Evolutionary conservation across 2,797 vertebrate genomes (phyloP).

Genomic region (Crenichthys baileyi): DNA sequence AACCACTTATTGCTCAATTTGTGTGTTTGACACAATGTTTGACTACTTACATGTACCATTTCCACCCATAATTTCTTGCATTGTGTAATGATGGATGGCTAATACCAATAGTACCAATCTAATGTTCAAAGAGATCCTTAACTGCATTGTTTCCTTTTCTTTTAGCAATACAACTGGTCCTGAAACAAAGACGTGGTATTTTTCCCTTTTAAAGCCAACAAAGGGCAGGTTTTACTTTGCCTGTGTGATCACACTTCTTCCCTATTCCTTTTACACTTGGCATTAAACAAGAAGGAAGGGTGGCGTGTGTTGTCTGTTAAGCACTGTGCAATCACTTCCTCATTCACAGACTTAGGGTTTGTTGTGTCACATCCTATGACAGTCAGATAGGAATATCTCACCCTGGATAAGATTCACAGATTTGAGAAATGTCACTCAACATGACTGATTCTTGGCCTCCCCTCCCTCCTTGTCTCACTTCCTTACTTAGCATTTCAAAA

Average conservation of each 20-base stretch:
- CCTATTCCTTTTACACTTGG: constrained; percentile 59
- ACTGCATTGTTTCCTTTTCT: constrained; percentile 39
- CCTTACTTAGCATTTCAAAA: constrained; percentile 90
- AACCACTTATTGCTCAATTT: constrained; percentile 61
- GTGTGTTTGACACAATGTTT: constrained; percentile 66
- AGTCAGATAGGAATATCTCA: constrained; percentile 92
- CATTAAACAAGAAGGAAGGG: constrained; percentile 81
- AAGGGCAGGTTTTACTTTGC: constrained; percentile 71
- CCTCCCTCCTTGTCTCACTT: constrained; percentile 61
- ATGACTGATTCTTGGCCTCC: constrained; percentile 84
- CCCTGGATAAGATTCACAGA: constrained; percentile 88
- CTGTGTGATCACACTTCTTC: constrained; percentile 69
- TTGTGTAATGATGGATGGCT: constrained; percentile 43
- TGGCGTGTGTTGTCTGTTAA: constrained; percentile 82
- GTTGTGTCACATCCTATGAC: constrained; percentile 87
- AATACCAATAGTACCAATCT: constrained; percentile 59
- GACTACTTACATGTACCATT: constrained; percentile 51
- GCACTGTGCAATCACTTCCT: constrained; percentile 85
- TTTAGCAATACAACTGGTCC: constrained; percentile 55
- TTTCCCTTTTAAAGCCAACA: constrained; percentile 70
- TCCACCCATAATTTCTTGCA: constrained; percentile 61
- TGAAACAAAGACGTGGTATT: constrained; percentile 66
- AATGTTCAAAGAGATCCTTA: constrained; percentile 52
- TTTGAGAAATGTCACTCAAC: constrained; percentile 91
- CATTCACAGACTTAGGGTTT: constrained; percentile 84